Percentiles rank a stretch among this genome's conserved stretches.
phyloP scores from a whole-genome alignment of 2,113 vertebrate genomes.

The Podarcis raffonei region DNA sequence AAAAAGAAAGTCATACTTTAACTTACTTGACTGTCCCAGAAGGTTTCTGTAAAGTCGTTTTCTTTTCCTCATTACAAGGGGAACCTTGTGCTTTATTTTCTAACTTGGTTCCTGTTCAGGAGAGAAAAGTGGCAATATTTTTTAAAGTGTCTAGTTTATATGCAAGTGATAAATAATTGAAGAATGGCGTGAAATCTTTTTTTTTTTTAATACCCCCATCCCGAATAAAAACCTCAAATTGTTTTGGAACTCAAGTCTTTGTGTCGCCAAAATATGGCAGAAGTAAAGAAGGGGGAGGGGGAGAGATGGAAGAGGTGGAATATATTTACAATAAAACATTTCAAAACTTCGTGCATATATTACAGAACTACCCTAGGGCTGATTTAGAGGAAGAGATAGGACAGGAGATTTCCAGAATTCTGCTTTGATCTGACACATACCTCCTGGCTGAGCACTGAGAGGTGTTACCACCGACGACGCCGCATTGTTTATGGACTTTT shows the following conservation, averaged over 20 bases:
- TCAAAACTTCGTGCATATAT: slow-evolving; percentile 50
- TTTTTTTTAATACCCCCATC: background rate
- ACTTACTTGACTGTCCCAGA: slow-evolving; percentile 82
- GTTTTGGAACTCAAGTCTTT: slow-evolving; percentile 28
- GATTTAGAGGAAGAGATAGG: slow-evolving; percentile 58
- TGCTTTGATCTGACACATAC: slow-evolving; percentile 67
- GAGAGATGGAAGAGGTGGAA: background rate
- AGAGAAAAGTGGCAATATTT: slow-evolving; percentile 42
- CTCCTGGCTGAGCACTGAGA: slow-evolving; percentile 54
- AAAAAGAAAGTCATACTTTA: slow-evolving; percentile 54
- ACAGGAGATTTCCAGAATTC: slow-evolving; percentile 50
- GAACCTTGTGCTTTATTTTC: slow-evolving; percentile 76
- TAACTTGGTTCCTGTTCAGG: slow-evolving; percentile 72
- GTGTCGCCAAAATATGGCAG: slow-evolving; percentile 49
- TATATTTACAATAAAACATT: slow-evolving; percentile 35
- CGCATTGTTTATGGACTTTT: slow-evolving; percentile 61
- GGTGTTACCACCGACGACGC: slow-evolving; percentile 51
- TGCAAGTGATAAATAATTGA: background rate
- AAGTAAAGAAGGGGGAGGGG: slow-evolving; percentile 27
- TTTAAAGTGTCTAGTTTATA: slow-evolving; percentile 42
- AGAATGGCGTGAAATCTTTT: slow-evolving; percentile 7
- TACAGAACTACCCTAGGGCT: slow-evolving; percentile 61
- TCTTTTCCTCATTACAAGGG: slow-evolving; percentile 76
- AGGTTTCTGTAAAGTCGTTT: slow-evolving; percentile 75
- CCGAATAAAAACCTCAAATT: background rate